Base-by-base conservation (phyloP, 1,140 invertebrate genomes). In the Saxidomus purpurata region DNA sequence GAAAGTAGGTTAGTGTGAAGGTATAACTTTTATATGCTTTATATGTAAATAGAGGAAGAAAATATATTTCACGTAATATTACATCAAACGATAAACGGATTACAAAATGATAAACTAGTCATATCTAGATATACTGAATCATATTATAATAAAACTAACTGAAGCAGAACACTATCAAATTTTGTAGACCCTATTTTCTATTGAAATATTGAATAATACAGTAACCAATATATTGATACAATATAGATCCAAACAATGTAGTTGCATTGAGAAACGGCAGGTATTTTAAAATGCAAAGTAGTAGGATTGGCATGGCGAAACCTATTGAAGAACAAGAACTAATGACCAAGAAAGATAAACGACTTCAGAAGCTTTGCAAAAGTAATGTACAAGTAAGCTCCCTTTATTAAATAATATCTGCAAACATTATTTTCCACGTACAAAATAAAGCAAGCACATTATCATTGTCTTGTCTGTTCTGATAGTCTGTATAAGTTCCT, bases 231-330 rank as follows among this genome's bases (percentile, higher is more conserved):
- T 43, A 43, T 43, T 8, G 15, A 43, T 43, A 43, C 22, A 47
- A 63, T 69, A 2, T 40, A 85, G 82, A 71, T 67, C 82, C 82
- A 2, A 55, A 85, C 22, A 85, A 85, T 55, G 3, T 15, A 13
- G 40, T 59, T 2, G 82, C 82, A 31, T 52, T 13, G 40, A 47
- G 82, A 71, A 85, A 85, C 47, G 74, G 40, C 8, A 31, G 22
- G 22, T 85, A 49, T 43, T 47, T 85, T 36, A 28, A n/a, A 25
- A 22, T 52, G 74, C 31, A 71, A 71, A 34, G 40, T 49, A 1
- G 40, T 34, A n/a, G 63, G 80, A 9, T 19, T 82, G 36, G 19
- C 15, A 22, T 63, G 49, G 4, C 28, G 3, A 2, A 43, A 52
- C n/a, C n/a, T 31, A 43, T 85, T 22, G 47, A 85, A 15, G 15